Percentiles rank a stretch among this genome's conserved stretches.
Conservation (phyloP, 2,888 invertebrate species). For the Apantesis nais region DNA sequence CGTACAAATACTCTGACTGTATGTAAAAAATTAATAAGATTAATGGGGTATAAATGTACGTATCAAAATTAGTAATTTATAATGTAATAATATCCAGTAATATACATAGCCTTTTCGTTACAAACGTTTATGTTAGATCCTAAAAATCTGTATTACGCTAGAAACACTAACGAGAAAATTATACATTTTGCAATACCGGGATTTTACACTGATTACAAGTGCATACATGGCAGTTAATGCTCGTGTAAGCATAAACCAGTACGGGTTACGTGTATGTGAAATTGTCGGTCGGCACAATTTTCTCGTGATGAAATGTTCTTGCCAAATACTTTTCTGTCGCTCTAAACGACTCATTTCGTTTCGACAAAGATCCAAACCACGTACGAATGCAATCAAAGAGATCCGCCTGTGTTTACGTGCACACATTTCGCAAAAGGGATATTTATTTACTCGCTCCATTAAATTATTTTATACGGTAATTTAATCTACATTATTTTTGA, state of each 20-base stretch:
- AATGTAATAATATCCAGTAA: not conserved
- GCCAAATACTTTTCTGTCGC: slow-evolving; percentile 56
- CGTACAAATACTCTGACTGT: too few species aligned
- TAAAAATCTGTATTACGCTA: slow-evolving; percentile 18
- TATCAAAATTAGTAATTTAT: not conserved
- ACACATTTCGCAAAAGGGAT: slow-evolving; percentile 58
- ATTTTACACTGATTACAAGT: slow-evolving; percentile 26
- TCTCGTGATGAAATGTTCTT: slow-evolving; percentile 52
- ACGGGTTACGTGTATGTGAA: slow-evolving; percentile 40
- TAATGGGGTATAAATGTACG: too few species aligned
- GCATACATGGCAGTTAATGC: slow-evolving; percentile 33
- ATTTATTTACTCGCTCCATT: slow-evolving; percentile 44
- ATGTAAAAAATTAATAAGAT: too few species aligned
- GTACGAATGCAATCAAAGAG: slow-evolving; percentile 71
- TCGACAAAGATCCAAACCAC: slow-evolving; percentile 63
- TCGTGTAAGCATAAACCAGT: slow-evolving; percentile 38
- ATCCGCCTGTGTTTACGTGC: slow-evolving; percentile 72
- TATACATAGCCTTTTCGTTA: not conserved
- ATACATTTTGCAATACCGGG: slow-evolving; percentile 20
- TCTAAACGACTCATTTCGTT: slow-evolving; percentile 55
- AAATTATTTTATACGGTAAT: slow-evolving; percentile 18
- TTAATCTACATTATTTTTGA: not conserved
- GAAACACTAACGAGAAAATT: slow-evolving; percentile 1
- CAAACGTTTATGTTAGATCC: slow-evolving; percentile 11
- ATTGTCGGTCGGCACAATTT: slow-evolving; percentile 44